Percentiles rank a stretch among this genome's conserved stretches.
These are phyloP conservation scores for Helicolenus hilgendorfi DNA, from an alignment of 2,797 vertebrate genomes.

Conservation along the genomic window DNA sequence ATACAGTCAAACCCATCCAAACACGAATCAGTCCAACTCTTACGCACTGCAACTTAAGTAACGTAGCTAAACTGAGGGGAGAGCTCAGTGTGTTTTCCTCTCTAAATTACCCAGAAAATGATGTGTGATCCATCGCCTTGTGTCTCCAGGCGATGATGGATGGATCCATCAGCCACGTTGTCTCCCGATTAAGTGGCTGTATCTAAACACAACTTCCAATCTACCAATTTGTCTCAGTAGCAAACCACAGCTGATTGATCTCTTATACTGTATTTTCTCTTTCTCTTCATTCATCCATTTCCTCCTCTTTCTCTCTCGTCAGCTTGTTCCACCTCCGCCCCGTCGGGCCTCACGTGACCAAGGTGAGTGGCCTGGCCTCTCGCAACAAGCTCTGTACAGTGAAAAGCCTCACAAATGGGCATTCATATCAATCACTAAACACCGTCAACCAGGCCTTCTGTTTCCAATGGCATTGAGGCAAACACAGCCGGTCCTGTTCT, in stretches of 20 bases:
- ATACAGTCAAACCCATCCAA: background rate
- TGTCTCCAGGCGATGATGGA: conserved; percentile 68
- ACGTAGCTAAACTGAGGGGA: conserved; percentile 12
- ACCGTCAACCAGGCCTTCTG: conserved; percentile 64
- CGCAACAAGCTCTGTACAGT: conserved; percentile 56
- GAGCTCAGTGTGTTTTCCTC: conserved; percentile 32
- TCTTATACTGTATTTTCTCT: conserved; percentile 5
- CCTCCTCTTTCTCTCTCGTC: conserved; percentile 13
- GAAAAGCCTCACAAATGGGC: conserved; percentile 73
- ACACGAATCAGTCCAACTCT: conserved; percentile 1
- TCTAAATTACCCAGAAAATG: conserved; percentile 82
- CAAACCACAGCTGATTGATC: conserved; percentile 66
- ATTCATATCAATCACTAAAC: conserved; percentile 77
- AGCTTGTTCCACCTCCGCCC: background rate
- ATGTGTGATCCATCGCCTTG: conserved; percentile 41
- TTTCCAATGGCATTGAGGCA: conserved; percentile 61
- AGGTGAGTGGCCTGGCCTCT: conserved; percentile 24
- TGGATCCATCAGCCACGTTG: conserved; percentile 70
- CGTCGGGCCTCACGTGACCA: background rate
- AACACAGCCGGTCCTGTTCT: conserved; percentile 80
- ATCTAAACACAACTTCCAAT: conserved; percentile 76
- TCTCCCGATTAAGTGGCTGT: conserved; percentile 73
- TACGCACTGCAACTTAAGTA: background rate
- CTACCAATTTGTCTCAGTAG: conserved; percentile 54
- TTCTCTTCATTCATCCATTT: conserved; percentile 13